These are phyloP conservation scores for Rhopalosiphum nymphaeae DNA, from an alignment of 2,888 invertebrate species.

Conservation along the genomic window DNA sequence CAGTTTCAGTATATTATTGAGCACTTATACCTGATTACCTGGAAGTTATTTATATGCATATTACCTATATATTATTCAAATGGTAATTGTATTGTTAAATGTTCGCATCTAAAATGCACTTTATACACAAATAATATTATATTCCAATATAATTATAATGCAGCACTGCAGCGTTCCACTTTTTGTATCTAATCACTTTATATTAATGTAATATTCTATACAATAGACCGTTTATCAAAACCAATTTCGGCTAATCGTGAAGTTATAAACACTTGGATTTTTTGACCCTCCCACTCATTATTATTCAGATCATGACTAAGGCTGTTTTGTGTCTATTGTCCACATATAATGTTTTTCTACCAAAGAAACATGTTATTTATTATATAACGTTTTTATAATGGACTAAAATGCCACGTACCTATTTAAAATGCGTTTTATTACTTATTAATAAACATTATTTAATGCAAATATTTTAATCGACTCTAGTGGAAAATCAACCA, in stretches of 20 bases:
- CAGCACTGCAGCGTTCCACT: background rate
- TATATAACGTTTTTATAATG: background rate
- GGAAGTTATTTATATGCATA: background rate
- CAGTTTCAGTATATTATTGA: background rate
- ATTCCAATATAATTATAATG: background rate
- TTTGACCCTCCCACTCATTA: background rate
- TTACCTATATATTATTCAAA: background rate
- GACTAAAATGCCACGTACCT: background rate
- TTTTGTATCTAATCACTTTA: background rate
- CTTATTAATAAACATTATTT: background rate
- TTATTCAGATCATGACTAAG: background rate
- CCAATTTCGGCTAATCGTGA: background rate
- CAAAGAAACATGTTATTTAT: background rate
- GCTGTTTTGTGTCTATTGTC: background rate
- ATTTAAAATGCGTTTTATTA: background rate
- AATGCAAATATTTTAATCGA: background rate
- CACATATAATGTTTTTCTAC: background rate
- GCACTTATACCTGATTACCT: too few relatives aligned
- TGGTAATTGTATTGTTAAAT: background rate
- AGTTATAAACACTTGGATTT: background rate
- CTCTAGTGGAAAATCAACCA: background rate
- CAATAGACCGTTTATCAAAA: background rate
- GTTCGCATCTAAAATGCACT: background rate
- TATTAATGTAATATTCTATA: background rate
- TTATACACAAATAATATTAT: background rate